Conservation (phyloP, 2,888 invertebrate species). For the Pycnomerus fuliginosus region DNA sequence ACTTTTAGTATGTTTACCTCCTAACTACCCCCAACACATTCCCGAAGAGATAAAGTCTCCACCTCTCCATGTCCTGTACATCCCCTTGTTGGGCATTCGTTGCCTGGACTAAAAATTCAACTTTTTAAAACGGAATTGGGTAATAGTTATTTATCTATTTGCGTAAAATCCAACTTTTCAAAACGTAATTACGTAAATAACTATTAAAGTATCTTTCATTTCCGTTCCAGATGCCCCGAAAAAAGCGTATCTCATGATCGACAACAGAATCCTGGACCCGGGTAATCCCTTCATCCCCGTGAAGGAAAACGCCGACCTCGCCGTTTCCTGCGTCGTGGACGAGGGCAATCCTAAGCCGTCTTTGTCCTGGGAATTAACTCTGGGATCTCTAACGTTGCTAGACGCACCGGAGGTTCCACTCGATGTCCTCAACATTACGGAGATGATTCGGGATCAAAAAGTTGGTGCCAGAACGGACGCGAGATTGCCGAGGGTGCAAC, state of each 20-base stretch:
- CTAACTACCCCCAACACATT: not conserved
- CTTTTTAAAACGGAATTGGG: too few species aligned
- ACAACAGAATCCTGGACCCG: constrained; percentile 80
- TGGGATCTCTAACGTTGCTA: constrained; percentile 59
- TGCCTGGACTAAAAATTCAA: too few species aligned
- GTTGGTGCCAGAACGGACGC: constrained; percentile 63
- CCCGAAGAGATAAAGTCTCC: too few species aligned
- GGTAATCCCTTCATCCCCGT: constrained; percentile 88
- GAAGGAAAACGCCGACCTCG: constrained; percentile 78
- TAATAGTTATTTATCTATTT: too few species aligned
- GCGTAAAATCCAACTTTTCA: too few species aligned
- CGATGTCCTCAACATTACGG: constrained; percentile 56
- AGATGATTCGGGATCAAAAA: constrained; percentile 45
- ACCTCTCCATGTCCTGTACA: too few species aligned
- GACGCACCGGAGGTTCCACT: constrained; percentile 60
- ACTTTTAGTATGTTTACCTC: too few species aligned
- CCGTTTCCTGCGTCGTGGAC: constrained; percentile 83
- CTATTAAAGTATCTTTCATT: not conserved
- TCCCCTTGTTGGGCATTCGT: too few species aligned
- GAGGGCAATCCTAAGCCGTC: constrained; percentile 73
- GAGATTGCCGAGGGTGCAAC: constrained; percentile 70
- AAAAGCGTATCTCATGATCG: constrained; percentile 82
- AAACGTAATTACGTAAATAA: not conserved
- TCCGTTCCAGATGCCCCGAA: constrained; percentile 74
- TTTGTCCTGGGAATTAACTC: constrained; percentile 65